Base-by-base conservation (phyloP, 2,888 invertebrate species). In the Aricia artaxerxes region DNA sequence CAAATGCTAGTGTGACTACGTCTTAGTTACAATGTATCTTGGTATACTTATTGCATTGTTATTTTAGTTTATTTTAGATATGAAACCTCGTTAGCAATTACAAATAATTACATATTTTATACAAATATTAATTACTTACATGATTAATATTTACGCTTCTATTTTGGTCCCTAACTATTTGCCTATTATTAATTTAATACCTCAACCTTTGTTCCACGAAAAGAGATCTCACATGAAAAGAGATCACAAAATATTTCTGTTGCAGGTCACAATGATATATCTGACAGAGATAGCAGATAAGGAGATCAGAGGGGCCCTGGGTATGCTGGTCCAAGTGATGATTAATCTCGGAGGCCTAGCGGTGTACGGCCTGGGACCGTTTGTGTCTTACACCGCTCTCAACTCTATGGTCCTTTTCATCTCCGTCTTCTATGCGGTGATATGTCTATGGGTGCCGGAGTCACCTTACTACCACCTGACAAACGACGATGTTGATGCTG, bases 381-480 rank as follows among this genome's bases (percentile, higher is more conserved):
- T 94, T 81, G 93, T 95, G 0, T 91, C 94, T 0, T 95, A 95
- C 83, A 88, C 86, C 0, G 84, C 88, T 80, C 80, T 94, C 81
- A 88, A 96, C 88, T 90, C 90, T 40, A 89, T 94, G 35, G 89
- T 95, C 44, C 83, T 94, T 1, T 82, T 92, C 0, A 88, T 95
- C 44, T 95, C 96, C 0, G 83, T 95, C 4, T 81, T 91, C 35
- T 95, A 95, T 80, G 91, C 95, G 73, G 61, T 92, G 0, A 85
- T 91, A 0, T 95, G 96, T 83, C 81, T 90, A 7, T 95, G 95
- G 94, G 93, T 96, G 87, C 96, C 96, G 0, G 96, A 96, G 84
- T 95, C 96, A 0, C 96, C 96, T 1, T 96, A 96, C 82, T 96
- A 93, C 83, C 90, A 96, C 75, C 86, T 96, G 61, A 95, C 95